Evolutionary conservation across 2,888 invertebrate genomes (phyloP), one percentile per base, ranked within the genome.

Genomic region (Eupithecia subfuscata): DNA sequence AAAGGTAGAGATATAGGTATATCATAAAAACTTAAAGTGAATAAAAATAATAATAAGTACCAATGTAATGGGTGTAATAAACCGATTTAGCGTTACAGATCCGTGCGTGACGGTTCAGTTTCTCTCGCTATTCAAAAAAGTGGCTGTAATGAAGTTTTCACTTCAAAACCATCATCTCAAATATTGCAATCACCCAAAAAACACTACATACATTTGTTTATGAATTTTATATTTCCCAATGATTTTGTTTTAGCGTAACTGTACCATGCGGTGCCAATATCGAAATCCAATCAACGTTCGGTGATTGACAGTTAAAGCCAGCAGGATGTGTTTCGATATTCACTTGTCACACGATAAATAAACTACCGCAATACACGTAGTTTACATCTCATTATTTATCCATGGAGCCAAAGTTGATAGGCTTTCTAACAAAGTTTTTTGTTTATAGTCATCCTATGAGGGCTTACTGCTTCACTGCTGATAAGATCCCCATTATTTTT

Each of bases 231-330:
- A 64, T 69, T 43, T 34, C 12, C 63, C 76, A 75, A 45, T 67
- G 34, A 71, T 74, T 74, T 69, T 71, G 52, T 74, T 63, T 70
- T 68, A 45, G 70, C 72, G 45, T 70, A 69, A 71, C 73, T 69
- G 69, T 70, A 60, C 40, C 72, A 9, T 71, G 74, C 70, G 30
- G 85, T 85, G 88, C 85, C 90, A 89, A 91, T 90, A 90, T 87
- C 86, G 87, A 87, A 92, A 92, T 91, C 91, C 92, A 92, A 93
- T 92, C 92, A 91, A 87, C 87, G 88, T 81, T 82, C 84, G 81
- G 88, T 91, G 92, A 92, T 90, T 91, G 91, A 92, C 92, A 89
- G 88, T 84, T 87, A 87, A 87, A 86, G 84, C 85, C 83, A 83
- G 79, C 82, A 83, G 82, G 82, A 83, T 83, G 83, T 82, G 83